Base-by-base conservation (phyloP, 2,797 vertebrate species). In the Jordanella pulchra region DNA sequence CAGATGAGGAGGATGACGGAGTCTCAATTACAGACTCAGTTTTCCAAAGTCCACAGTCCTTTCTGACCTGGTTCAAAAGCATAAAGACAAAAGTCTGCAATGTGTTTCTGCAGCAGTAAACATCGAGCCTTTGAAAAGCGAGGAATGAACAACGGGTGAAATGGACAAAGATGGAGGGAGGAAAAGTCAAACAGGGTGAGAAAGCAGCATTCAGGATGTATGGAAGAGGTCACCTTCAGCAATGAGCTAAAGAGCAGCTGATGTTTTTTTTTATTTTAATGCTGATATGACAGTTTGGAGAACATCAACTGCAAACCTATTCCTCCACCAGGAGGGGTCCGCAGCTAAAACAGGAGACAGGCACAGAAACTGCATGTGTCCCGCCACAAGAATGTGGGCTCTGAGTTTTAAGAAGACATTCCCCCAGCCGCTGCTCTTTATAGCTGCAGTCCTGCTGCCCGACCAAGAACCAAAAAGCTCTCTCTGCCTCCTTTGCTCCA, bases 311-410 rank as follows among this genome's bases (percentile, higher is more conserved):
- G 82, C 60, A 48, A 83, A 86, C 64, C 66, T 84, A 44, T 84
- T 87, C 82, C 79, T 90, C 89, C 84, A 90, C 80, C 84, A 88
- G 87, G 84, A 91, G 92, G 89, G 83, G 89, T 86, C 79, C 72
- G 54, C 84, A 73, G 85, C 89, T 87, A 82, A 91, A 91, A 89
- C 75, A 81, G 85, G 85, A 92, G 87, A 81, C 90, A 83, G 84
- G 89, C 86, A 80, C 84, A 91, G 88, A 89, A 93, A 93, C 87
- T 91, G 92, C 92, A 92, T 93, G 91, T 88, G 91, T 92, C 83
- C 83, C 77, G 87, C 94, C 94, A 84, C 93, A 95, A 94, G 88
- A 94, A 95, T 94, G 92, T 87, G 86, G 84, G 90, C 90, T 90
- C 80, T 51, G 86, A 86, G 87, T 92, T 93, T 90, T 89, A 83